Percentiles rank a stretch among this genome's conserved stretches.
These are phyloP conservation scores for Leptothorax acervorum DNA, from an alignment of 2,888 invertebrate species.

Conservation along the genomic window DNA sequence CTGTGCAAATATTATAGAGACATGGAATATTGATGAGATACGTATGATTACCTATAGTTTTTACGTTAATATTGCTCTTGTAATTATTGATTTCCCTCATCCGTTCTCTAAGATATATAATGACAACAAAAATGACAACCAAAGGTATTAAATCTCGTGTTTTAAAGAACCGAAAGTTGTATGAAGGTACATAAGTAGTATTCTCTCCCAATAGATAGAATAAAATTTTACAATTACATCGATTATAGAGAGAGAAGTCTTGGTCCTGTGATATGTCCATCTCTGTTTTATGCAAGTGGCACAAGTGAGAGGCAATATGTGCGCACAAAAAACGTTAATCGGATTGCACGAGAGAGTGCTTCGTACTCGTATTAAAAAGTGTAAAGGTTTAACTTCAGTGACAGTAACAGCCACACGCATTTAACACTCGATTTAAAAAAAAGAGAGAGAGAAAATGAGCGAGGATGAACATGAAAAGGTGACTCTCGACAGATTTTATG, in stretches of 20 bases:
- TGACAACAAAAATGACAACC: background rate
- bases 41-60: slow-evolving; percentile 8
- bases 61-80: slow-evolving; percentile 11
- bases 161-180: background rate
- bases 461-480: slow-evolving; percentile 26
- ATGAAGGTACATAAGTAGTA: background rate
- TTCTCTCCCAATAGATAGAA: background rate
- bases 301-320: slow-evolving; percentile 20
- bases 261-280: slow-evolving; percentile 2
- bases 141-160: background rate
- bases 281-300: slow-evolving; percentile 20
- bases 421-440: slow-evolving; percentile 45
- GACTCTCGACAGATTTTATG: slow-evolving; percentile 26
- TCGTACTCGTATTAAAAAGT: slow-evolving; percentile 61
- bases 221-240: slow-evolving; percentile 17
- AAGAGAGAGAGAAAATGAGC: background rate
- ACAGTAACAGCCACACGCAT: slow-evolving; percentile 39
- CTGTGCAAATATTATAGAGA: slow-evolving; percentile 42
- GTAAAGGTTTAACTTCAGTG: slow-evolving; percentile 63
- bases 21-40: slow-evolving; percentile 15
- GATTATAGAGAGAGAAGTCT: slow-evolving; percentile 19
- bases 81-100: background rate
- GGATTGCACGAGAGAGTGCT: slow-evolving; percentile 65
- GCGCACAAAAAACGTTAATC: slow-evolving; percentile 68
- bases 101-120: background rate